These are phyloP conservation scores for Andinoacara biseriatus DNA, from an alignment of 2,113 vertebrate genomes.

Conservation along the genomic window DNA sequence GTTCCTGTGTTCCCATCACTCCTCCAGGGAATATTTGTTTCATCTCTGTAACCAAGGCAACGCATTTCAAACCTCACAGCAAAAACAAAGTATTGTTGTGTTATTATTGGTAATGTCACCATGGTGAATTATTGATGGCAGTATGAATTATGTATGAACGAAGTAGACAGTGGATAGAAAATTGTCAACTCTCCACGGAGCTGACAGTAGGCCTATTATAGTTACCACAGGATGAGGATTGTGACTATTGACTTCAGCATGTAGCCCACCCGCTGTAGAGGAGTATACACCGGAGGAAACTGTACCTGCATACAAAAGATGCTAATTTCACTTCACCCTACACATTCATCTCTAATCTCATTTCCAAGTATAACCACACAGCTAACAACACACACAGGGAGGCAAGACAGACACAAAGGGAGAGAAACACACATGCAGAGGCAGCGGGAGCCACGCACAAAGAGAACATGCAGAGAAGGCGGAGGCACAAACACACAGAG, in stretches of 20 bases:
- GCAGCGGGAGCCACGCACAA: slow-evolving; percentile 38
- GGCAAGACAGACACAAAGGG: slow-evolving; percentile 9
- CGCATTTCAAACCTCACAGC: slow-evolving; percentile 72
- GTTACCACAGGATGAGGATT: slow-evolving; percentile 67
- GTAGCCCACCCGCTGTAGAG: slow-evolving; percentile 50
- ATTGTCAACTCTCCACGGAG: slow-evolving; percentile 72
- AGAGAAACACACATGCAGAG: slow-evolving; percentile 20
- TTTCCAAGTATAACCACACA: slow-evolving; percentile 47
- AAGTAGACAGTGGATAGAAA: slow-evolving; percentile 75
- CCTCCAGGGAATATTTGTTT: slow-evolving; percentile 81
- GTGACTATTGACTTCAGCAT: slow-evolving; percentile 67
- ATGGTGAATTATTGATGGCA: slow-evolving; percentile 82
- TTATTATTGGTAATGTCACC: slow-evolving; percentile 83
- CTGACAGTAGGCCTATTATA: slow-evolving; percentile 70
- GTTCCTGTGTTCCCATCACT: slow-evolving; percentile 74
- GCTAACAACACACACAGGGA: slow-evolving; percentile 27
- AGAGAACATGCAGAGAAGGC: slow-evolving; percentile 56
- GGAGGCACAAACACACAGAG: slow-evolving; percentile 57
- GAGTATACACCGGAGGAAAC: slow-evolving; percentile 53
- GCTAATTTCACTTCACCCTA: slow-evolving; percentile 47
- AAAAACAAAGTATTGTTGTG: slow-evolving; percentile 83
- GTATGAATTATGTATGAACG: slow-evolving; percentile 78
- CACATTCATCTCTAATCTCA: slow-evolving; percentile 54
- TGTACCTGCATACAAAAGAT: slow-evolving; percentile 59
- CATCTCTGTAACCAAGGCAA: slow-evolving; percentile 80